Evolutionary conservation across 2,113 vertebrate species (phyloP).

Genomic region (Poicephalus gulielmi): DNA sequence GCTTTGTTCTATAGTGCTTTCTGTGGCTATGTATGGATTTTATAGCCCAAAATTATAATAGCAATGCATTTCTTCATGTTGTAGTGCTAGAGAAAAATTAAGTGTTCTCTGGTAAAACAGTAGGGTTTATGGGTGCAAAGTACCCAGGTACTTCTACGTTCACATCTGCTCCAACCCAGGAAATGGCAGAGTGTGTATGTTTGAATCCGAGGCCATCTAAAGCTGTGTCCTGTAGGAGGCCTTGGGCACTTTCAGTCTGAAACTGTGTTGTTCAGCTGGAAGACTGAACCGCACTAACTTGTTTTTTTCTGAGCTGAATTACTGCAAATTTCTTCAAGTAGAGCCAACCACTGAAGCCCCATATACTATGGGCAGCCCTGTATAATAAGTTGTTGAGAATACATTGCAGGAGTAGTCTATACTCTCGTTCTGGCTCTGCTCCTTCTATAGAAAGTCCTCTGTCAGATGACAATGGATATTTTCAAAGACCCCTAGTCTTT

Average conservation of each 20-base stretch:
- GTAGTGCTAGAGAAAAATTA: neutral
- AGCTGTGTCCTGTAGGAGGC: neutral
- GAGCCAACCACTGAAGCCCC: neutral
- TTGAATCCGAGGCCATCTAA: neutral
- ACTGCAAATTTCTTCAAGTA: neutral
- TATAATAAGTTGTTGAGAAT: neutral
- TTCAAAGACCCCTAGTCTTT: neutral
- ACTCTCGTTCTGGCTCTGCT: neutral
- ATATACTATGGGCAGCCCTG: neutral
- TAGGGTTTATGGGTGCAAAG: neutral
- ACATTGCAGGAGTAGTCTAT: neutral
- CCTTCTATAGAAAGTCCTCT: neutral
- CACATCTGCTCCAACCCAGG: neutral
- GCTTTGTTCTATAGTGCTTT: neutral
- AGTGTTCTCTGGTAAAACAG: neutral
- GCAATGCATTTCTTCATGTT: neutral
- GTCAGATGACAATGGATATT: neutral
- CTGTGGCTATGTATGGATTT: neutral
- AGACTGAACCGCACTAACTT: neutral
- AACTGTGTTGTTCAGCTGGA: neutral
- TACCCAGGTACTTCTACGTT: neutral
- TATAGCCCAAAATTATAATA: neutral
- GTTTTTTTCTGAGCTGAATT: neutral
- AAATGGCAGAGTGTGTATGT: neutral
- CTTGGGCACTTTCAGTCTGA: neutral